These are phyloP conservation scores for Silvanus unidentatus DNA, from an alignment of 2,888 invertebrate species.

Conservation along the genomic window DNA sequence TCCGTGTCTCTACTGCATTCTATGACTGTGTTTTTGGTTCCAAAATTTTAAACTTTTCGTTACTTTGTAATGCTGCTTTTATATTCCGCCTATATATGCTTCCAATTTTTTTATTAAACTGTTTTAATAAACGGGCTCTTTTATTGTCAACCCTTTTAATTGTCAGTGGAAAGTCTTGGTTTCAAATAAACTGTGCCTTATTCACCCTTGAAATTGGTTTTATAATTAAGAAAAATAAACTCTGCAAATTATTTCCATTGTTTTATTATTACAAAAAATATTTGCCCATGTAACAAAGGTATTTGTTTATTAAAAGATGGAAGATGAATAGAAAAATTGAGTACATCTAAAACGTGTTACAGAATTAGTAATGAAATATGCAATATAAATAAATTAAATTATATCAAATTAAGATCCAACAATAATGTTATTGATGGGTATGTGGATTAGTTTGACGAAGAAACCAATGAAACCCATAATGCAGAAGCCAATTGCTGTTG, in stretches of 20 bases:
- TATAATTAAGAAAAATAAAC: conserved; percentile 12
- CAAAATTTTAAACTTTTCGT: no score
- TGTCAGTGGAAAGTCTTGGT: conserved; percentile 13
- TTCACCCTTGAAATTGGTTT: conserved; percentile 5
- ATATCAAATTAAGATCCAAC: conserved; percentile 64
- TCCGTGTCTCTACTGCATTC: background rate
- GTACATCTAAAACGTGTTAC: background rate
- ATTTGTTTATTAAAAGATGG: no score
- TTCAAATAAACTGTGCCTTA: conserved; percentile 33
- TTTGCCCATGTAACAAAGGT: no score
- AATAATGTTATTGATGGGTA: conserved; percentile 96
- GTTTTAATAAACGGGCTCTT: no score
- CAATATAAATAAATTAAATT: conserved; percentile 11
- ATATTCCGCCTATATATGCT: no score
- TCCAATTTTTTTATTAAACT: no score
- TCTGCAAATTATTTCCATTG: no score
- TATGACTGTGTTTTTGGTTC: background rate
- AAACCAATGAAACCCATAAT: conserved; percentile 99
- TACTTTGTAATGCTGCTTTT: no score
- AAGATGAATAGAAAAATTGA: background rate
- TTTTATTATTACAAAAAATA: no score
- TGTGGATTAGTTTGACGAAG: conserved; percentile 99
- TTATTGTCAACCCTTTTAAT: conserved; percentile 16
- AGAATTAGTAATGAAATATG: conserved; percentile 5
- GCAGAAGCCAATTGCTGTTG: conserved; percentile 98